Evolutionary conservation across 2,113 vertebrate genomes (phyloP), one percentile per base, ranked within the genome.

Genomic region (Myrmecophaga tridactyla): DNA sequence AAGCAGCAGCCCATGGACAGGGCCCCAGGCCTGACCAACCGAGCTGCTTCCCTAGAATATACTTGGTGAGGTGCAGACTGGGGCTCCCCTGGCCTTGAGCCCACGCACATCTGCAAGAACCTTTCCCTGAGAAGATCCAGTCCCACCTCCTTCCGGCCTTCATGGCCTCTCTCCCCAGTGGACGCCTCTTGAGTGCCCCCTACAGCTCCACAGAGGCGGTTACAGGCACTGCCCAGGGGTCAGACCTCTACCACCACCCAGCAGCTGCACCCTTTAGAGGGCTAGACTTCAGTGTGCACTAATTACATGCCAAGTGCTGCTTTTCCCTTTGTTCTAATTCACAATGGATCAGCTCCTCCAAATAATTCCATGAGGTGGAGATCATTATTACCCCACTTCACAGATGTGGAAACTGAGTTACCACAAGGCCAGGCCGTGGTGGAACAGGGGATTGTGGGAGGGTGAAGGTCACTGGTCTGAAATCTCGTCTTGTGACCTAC

Each of bases 141-240:
- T 31, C 34, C 51, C 53, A 34, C 6, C 18, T 21, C 21, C 23
- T 39, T 14, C 60, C 6, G 11, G 4, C 34, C 11, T 23, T 25
- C 1, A 21, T 27, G 21, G 73, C 85, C 14, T n/a, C 48, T 13
- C 25, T 18, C 27, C 51, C 23, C 6, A 0, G 75, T 10, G 2
- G 67, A 41, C 56, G 60, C 78, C 82, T 96, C 94, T 43, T 4
- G 60, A 82, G 78, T 2, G 53, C 78, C 89, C 82, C 86, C 92
- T 73, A 48, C 67, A 73, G 89, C 29, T 36, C 11, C 34, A 18
- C 39, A 18, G 53, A 7, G 0, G 58, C 41, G 89, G 60, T 63
- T 12, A 60, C 73, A 93, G 67, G 43, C 76, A 53, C 70, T 1
- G 10, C 0, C 9, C 27, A 51, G 9, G 27, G 75, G 17, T 41